Percentiles rank a stretch among this genome's conserved stretches.
Conservation (phyloP, 1,140 invertebrate genomes). For the Pachyrhynchus sulphureomaculatus region DNA sequence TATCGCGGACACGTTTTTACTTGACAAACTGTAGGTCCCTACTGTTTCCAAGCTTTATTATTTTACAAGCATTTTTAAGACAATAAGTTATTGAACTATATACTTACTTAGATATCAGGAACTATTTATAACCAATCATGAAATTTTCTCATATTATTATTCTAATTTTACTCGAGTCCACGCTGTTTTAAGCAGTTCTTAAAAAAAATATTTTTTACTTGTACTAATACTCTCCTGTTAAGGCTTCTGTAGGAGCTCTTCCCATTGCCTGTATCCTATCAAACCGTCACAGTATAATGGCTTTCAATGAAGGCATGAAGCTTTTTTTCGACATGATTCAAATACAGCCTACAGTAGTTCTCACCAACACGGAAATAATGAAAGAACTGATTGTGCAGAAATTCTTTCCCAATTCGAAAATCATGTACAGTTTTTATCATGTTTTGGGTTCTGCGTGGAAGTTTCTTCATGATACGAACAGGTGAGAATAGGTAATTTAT, state of each 20-base stretch:
- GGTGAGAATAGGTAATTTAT: neutral
- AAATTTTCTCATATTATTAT: no score
- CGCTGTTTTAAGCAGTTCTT: no score
- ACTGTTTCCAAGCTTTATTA: no score
- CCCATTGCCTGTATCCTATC: conserved; percentile 10
- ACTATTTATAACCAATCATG: no score
- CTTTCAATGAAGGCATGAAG: conserved; percentile 14
- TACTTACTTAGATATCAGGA: no score
- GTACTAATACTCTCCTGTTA: no score
- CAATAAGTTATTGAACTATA: no score
- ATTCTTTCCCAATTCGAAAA: conserved; percentile 14
- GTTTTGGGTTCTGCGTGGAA: conserved; percentile 4
- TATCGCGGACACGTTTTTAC: no score
- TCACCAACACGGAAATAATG: conserved; percentile 1
- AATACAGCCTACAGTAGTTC: conserved; percentile 2
- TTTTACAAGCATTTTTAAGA: no score
- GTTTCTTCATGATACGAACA: conserved; percentile 1
- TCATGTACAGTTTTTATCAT: conserved; percentile 13
- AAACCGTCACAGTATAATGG: neutral
- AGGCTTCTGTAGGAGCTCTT: conserved; percentile 7
- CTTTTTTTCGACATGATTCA: conserved; percentile 13
- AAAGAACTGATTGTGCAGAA: conserved; percentile 1
- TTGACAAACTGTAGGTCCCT: no score
- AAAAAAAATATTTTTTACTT: no score
- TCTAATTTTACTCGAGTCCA: no score